Base-by-base conservation (phyloP, 35 echinoderm and acorn worm genomes). In the Strongylocentrotus purpuratus region DNA sequence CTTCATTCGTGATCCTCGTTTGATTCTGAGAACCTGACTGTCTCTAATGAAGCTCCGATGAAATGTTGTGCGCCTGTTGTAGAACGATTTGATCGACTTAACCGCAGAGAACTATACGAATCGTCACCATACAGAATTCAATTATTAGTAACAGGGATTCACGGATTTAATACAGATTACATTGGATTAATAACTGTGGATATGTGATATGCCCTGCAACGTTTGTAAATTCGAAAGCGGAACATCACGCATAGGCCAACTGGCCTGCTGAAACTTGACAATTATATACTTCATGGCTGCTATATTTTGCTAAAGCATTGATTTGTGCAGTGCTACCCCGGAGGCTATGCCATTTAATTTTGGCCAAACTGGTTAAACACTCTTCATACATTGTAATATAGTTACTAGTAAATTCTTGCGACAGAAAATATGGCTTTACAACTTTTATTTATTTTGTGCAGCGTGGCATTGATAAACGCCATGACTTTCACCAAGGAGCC, bases 401-500 rank as follows among this genome's bases (percentile, higher is more conserved):
- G 11, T 28, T 78, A 28, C 50, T 55, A 78, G 20, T 17, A 78
- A 28, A 9, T 28, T 78, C 25, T 28, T 78, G 22, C 7, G 25
- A 78, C 25, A n/a, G 65, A n/a, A 78, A 78, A 22, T 2, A 78
- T 78, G 65, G 65, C 65, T 78, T 78, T 78, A 78, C 65, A 78
- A n/a, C 7, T 78, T 78, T 35, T 90, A 47, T 8, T 95, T 20
- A 2, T 95, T 48, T 33, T 95, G n/a, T 10, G 46, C 22, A 58
- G 48, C 50, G 4, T 95, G 46, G 11, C 60, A 11, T 95, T 58
- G 86, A 47, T n/a, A 17, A 48, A 28, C 11, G 46, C 96, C 18
- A 22, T 96, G 15, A 96, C 48, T 61, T 94, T 94, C 35, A 46
- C 88, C 25, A 35, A 61, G 45, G 85, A 96, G 85, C 96, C 96